A percentile compares a stretch with the other conserved stretches of the same genome.
These are phyloP conservation scores for Chesias legatella DNA, from an alignment of 2,888 invertebrate genomes.

Conservation along the genomic window DNA sequence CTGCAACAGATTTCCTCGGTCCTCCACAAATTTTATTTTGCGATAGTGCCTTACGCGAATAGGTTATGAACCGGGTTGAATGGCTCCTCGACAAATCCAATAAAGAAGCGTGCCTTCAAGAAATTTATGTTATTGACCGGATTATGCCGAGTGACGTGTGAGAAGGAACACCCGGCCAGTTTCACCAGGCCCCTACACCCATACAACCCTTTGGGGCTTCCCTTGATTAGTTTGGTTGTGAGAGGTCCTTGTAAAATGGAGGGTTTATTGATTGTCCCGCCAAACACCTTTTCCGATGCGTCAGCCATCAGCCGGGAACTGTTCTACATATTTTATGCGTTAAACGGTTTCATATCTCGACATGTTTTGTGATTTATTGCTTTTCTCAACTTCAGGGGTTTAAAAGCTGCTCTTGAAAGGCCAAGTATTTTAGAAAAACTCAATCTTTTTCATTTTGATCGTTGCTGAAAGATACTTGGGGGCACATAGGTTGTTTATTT, in stretches of 20 bases:
- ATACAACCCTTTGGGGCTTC: slow-evolving; percentile 35
- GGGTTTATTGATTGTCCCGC: slow-evolving; percentile 66
- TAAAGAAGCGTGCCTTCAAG: slow-evolving; percentile 67
- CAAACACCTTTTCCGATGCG: slow-evolving; percentile 68
- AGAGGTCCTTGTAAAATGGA: slow-evolving; percentile 52
- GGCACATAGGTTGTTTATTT: no score
- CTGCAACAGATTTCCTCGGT: slow-evolving; percentile 45
- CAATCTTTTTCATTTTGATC: no score
- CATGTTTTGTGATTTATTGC: slow-evolving; percentile 50
- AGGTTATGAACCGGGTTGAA: slow-evolving; percentile 58
- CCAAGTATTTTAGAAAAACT: no score
- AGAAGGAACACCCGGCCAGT: slow-evolving; percentile 51
- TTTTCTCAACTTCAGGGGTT: slow-evolving; percentile 24
- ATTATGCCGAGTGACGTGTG: slow-evolving; percentile 70
- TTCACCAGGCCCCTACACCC: slow-evolving; percentile 41
- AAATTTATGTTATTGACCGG: slow-evolving; percentile 77
- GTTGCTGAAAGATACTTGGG: no score
- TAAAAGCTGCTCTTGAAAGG: no score
- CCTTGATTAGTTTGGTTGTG: slow-evolving; percentile 36
- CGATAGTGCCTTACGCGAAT: slow-evolving; percentile 52
- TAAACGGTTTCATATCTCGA: slow-evolving; percentile 57
- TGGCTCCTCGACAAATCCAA: slow-evolving; percentile 69
- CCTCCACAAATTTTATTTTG: slow-evolving; percentile 52
- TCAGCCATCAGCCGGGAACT: slow-evolving; percentile 62
- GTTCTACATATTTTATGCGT: slow-evolving; percentile 65